Evolutionary conservation across 2,797 vertebrate species (phyloP).

Genomic region (Epinephelus coioides): DNA sequence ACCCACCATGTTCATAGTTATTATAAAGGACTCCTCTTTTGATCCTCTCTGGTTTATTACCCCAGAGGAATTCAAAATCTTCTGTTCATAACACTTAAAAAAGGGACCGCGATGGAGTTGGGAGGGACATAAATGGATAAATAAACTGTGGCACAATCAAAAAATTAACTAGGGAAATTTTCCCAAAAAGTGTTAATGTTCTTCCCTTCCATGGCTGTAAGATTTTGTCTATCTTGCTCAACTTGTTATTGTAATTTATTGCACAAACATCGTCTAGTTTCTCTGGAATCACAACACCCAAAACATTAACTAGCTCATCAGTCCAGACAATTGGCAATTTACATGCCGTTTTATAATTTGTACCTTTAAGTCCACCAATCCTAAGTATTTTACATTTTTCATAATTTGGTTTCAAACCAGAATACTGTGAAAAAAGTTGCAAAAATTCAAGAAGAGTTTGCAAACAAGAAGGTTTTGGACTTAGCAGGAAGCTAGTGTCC

Average conservation of each 20-base stretch:
- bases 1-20: neutral
- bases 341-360: neutral
- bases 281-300: neutral
- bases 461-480: neutral
- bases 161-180: neutral
- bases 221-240: neutral
- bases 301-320: neutral
- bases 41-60: neutral
- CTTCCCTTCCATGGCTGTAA: neutral
- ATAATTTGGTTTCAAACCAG: neutral
- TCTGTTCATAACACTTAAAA: neutral
- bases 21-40: neutral
- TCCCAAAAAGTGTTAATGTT: neutral
- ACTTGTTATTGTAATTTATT: neutral
- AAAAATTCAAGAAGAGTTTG: neutral
- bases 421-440: neutral
- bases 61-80: neutral
- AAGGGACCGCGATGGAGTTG: too few species aligned
- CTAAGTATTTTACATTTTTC: neutral
- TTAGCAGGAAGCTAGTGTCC: neutral
- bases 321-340: neutral
- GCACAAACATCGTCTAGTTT: neutral
- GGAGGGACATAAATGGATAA: neutral
- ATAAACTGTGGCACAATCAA: neutral
- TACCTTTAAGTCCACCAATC: neutral